phyloP scores from a whole-genome alignment of 1,140 invertebrate genomes.

The Penaeus chinensis region DNA sequence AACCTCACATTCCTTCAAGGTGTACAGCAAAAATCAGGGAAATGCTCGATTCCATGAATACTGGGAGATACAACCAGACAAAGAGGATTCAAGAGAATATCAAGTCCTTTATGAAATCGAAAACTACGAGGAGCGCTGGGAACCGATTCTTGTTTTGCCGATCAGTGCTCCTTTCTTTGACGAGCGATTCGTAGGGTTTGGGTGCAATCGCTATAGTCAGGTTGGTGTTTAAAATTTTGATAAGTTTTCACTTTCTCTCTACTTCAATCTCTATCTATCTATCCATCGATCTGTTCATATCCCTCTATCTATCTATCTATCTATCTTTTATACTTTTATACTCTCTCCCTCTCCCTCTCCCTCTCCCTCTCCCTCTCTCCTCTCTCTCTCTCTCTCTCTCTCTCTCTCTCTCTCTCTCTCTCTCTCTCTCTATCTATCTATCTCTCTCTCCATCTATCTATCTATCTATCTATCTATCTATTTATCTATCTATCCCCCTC shows the following conservation, averaged over 20 bases:
- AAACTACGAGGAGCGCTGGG: slow-evolving; percentile 34
- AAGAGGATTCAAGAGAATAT: not conserved
- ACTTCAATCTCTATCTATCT: not conserved
- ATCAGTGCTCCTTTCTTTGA: slow-evolving; percentile 35
- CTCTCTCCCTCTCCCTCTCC: not conserved
- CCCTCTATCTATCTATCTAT: too few species aligned
- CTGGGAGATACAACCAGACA: not conserved
- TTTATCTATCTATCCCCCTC: not conserved
- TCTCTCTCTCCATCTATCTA: too few species aligned
- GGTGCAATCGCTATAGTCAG: slow-evolving; percentile 34
- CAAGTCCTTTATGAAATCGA: slow-evolving; percentile 24
- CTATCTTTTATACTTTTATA: not conserved
- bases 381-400: too few species aligned
- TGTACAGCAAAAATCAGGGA: slow-evolving; percentile 27
- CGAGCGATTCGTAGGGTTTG: slow-evolving; percentile 36
- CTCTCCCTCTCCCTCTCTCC: not conserved
- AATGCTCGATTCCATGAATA: slow-evolving; percentile 4
- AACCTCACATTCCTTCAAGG: not conserved
- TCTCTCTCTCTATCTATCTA: too few species aligned
- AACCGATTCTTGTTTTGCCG: slow-evolving; percentile 30
- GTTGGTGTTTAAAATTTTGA: not conserved
- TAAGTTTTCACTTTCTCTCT: not conserved
- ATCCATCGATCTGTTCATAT: not conserved
- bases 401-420: not conserved
- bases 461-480: too few species aligned